Evolutionary conservation across 2,888 invertebrate genomes (phyloP).

Genomic region (Nomada hirtipes): DNA sequence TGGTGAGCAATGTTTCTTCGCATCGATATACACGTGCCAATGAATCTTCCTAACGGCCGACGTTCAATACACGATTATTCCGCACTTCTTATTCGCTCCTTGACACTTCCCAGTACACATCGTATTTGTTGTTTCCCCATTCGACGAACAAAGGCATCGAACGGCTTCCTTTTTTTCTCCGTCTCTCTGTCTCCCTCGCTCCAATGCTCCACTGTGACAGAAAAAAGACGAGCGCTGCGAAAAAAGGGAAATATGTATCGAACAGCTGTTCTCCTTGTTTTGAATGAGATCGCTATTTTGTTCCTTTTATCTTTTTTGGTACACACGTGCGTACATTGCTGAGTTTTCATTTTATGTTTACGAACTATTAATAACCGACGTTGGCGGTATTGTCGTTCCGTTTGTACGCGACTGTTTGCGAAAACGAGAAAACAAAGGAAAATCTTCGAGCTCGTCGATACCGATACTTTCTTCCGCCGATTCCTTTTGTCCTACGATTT

Average conservation of each 20-base stretch:
- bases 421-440: background rate
- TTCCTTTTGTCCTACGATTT: background rate
- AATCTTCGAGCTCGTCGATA: background rate
- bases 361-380: constrained; percentile 39
- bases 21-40: constrained; percentile 6
- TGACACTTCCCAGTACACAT: background rate
- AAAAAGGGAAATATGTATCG: background rate
- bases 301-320: background rate
- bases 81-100: constrained; percentile 8
- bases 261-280: constrained; percentile 59
- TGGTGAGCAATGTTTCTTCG: constrained; percentile 53
- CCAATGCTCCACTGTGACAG: background rate
- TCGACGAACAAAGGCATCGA: background rate
- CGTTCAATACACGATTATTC: constrained; percentile 16
- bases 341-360: constrained; percentile 25
- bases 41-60: background rate
- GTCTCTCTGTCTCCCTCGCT: no score
- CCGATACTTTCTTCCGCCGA: no score
- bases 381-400: constrained; percentile 40
- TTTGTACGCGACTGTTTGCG: constrained; percentile 3
- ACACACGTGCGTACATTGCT: background rate
- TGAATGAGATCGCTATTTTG: constrained; percentile 25
- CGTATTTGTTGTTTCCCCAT: background rate
- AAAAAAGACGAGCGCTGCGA: background rate
- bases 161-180: background rate